phyloP scores from a whole-genome alignment of 2,797 vertebrate genomes.

The Periparus ater region DNA sequence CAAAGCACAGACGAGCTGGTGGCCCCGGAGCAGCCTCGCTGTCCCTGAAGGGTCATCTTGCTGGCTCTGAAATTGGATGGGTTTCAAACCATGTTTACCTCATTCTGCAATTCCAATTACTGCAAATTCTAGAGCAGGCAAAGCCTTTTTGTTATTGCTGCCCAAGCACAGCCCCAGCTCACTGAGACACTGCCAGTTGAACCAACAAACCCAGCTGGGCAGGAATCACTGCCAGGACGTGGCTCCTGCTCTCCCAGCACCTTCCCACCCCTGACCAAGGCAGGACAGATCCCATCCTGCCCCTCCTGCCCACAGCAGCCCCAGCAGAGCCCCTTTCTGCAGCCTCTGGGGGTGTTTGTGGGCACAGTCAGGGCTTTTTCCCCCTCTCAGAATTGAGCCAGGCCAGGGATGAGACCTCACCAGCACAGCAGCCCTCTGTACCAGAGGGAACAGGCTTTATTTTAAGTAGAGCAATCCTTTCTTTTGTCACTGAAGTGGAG shows the following conservation, averaged over 20 bases:
- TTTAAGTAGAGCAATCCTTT: background rate
- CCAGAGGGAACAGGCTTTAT: background rate
- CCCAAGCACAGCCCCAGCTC: background rate
- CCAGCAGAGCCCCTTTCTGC: background rate
- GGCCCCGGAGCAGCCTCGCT: background rate
- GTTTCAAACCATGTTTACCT: background rate
- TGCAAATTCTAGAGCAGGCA: background rate
- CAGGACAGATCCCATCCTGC: background rate
- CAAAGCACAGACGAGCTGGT: rapidly evolving
- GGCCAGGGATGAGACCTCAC: background rate
- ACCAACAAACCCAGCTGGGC: background rate
- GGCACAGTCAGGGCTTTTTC: rapidly evolving
- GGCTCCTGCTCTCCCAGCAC: background rate
- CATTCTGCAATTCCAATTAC: background rate
- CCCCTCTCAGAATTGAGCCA: background rate
- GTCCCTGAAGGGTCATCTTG: background rate
- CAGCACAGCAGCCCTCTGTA: background rate
- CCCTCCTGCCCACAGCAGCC: background rate
- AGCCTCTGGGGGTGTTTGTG: background rate
- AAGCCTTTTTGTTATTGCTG: background rate
- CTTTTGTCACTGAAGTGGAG: background rate
- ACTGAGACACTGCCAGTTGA: background rate
- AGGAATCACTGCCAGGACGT: background rate
- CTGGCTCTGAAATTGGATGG: background rate
- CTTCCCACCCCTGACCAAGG: background rate